Evolutionary conservation across 2,888 invertebrate genomes (phyloP).

Genomic region (Listrodromus nycthemerus): DNA sequence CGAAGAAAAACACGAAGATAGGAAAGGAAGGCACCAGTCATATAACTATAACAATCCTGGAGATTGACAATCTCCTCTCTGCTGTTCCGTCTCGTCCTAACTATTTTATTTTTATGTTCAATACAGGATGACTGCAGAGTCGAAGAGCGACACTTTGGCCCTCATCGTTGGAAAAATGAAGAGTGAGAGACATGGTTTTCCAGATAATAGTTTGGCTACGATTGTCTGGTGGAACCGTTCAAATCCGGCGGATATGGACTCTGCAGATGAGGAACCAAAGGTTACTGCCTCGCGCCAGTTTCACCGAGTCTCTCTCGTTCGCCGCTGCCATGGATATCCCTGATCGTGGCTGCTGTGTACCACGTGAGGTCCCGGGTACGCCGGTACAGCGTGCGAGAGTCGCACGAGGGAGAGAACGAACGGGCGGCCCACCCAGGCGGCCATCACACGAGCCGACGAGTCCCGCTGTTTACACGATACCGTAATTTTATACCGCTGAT

Average conservation of each 20-base stretch:
- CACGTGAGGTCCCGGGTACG: slow-evolving; percentile 75
- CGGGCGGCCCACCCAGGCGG: slow-evolving; percentile 80
- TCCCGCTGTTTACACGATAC: slow-evolving; percentile 81
- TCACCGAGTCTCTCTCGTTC: slow-evolving; percentile 15
- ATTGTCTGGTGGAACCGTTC: not conserved
- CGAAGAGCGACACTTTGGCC: slow-evolving; percentile 1
- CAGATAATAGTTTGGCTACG: not conserved
- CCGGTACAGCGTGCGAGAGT: slow-evolving; percentile 46
- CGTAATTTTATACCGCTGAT: slow-evolving; percentile 83
- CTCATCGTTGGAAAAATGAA: not conserved
- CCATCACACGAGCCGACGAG: slow-evolving; percentile 82
- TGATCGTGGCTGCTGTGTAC: slow-evolving; percentile 75
- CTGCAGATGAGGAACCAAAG: slow-evolving; percentile 3
- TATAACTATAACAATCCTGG: slow-evolving; percentile 40
- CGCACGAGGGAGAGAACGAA: slow-evolving; percentile 52
- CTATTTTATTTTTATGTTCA: slow-evolving; percentile 6
- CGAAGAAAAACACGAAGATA: slow-evolving; percentile 28
- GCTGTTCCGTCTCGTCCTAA: not conserved
- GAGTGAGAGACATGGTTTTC: not conserved
- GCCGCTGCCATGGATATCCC: slow-evolving; percentile 9
- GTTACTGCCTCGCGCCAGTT: slow-evolving; percentile 8
- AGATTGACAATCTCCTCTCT: slow-evolving; percentile 5
- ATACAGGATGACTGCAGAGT: not conserved
- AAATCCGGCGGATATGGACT: slow-evolving; percentile 8
- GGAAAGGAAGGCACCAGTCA: slow-evolving; percentile 27